Evolutionary conservation across 2,888 invertebrate species (phyloP), one percentile per base, ranked within the genome.

Genomic region (Thymelicus acteon): DNA sequence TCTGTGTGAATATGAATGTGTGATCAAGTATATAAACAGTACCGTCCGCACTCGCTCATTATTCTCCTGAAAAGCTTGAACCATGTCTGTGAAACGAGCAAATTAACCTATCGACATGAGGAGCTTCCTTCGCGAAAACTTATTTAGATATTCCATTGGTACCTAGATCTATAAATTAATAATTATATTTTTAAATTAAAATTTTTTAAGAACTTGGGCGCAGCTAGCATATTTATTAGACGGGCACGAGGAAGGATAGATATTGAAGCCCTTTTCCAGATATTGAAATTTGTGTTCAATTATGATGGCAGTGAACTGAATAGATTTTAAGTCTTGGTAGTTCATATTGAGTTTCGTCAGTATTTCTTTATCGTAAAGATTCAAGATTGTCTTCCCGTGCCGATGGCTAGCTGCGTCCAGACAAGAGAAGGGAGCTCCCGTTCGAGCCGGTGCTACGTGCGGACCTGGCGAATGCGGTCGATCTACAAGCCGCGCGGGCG

Each of bases 381-480:
- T 31, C 31, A 31, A 31, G 1, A 31, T 31, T 31, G 31, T 31
- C 12, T 10, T 44, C 3, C 44, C 8, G 44, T 8, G 44, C 44
- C 44, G 12, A 12, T 44, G 12, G 12, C 44, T 52, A 52, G 48
- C 48, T 6, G n/a, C n/a, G 48, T 48, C 48, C 48, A 48, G 3
- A 8, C 48, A n/a, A 48, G 52, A 40, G 71, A 74, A 78, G 77
- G 78, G 75, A 78, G 74, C 78, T 77, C 77, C 72, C 60, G 74
- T 72, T 75, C 73, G 74, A 77, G 76, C 77, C 72, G 52, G 74
- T 72, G 75, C 73, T 75, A 75, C 72, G 87, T 85, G 88, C 88
- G 84, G 89, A 91, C 90, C 90, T 90, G 88, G 83, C 80, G 84
- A 80, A 89, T 85, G 88, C 85, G 85, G 81, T 82, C 85, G 86